phyloP scores from a whole-genome alignment of 2,797 vertebrate genomes.

The Hoplostethus mediterraneus region DNA sequence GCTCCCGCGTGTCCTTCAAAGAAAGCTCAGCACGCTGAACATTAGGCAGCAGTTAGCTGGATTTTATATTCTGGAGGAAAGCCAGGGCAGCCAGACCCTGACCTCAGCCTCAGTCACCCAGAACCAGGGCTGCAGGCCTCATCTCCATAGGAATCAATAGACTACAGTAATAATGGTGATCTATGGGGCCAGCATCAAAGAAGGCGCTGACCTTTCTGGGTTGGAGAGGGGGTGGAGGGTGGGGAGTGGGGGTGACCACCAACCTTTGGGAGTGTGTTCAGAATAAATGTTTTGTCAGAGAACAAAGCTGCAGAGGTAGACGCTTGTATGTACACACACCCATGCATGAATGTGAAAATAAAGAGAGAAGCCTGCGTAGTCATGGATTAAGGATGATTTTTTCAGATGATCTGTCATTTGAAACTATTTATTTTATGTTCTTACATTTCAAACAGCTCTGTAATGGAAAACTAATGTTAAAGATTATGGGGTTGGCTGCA shows the following conservation, averaged over 20 bases:
- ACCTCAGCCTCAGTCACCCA: conserved; percentile 75
- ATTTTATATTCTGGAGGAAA: conserved; percentile 72
- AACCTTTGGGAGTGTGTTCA: conserved; percentile 62
- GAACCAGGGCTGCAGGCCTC: conserved; percentile 71
- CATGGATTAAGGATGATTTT: conserved; percentile 20
- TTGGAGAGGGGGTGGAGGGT: conserved; percentile 41
- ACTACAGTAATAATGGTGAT: conserved; percentile 89
- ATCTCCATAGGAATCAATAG: conserved; percentile 88
- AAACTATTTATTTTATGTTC: conserved; percentile 2
- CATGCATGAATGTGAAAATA: conserved; percentile 47
- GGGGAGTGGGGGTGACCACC: conserved; percentile 50
- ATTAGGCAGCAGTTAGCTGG: conserved; percentile 65
- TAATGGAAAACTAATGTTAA: not conserved
- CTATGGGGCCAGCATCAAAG: conserved; percentile 85
- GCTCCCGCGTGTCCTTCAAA: conserved; percentile 68
- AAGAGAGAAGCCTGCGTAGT: conserved; percentile 17
- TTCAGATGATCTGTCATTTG: not conserved
- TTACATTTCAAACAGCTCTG: conserved; percentile 17
- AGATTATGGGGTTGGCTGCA: too few relatives aligned
- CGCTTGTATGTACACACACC: conserved; percentile 42
- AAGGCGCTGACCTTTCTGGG: conserved; percentile 80
- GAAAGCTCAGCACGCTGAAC: conserved; percentile 64
- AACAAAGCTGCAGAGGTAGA: conserved; percentile 51
- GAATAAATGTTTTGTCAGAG: conserved; percentile 80
- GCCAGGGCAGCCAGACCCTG: conserved; percentile 61